Evolutionary conservation across 2,113 vertebrate species (phyloP).

Genomic region (Phalacrocorax brasilianus): DNA sequence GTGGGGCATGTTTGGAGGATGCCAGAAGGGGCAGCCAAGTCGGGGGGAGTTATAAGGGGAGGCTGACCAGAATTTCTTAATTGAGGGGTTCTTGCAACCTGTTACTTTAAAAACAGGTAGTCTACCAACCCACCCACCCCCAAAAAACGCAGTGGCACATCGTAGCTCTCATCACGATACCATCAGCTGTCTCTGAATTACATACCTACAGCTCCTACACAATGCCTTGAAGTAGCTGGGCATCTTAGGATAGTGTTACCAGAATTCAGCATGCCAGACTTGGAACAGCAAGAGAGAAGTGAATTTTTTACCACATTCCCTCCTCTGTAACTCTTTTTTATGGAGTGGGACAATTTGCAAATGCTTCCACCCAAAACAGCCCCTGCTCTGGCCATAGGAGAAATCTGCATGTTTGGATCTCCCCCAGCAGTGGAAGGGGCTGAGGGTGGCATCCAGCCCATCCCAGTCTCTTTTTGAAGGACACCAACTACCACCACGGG

Average conservation of each 20-base stretch:
- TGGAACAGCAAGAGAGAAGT: neutral
- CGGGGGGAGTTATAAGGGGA: neutral
- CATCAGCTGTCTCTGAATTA: neutral
- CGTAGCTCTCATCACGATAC: neutral
- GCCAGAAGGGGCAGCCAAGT: neutral
- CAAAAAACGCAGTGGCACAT: too few relatives aligned
- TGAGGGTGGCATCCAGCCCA: neutral
- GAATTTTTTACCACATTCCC: neutral
- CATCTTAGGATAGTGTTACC: too few relatives aligned
- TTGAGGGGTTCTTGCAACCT: neutral
- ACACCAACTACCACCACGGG: neutral
- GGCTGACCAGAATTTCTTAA: neutral
- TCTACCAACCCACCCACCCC: rapidly evolving
- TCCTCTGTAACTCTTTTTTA: neutral
- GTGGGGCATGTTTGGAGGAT: neutral
- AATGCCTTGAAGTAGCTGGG: neutral
- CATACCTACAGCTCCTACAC: neutral
- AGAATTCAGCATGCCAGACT: neutral
- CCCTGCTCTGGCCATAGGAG: neutral
- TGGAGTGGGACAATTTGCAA: neutral
- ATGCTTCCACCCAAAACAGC: neutral
- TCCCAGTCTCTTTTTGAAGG: neutral
- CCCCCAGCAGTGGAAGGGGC: neutral
- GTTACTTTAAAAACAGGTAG: neutral
- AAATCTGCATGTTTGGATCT: neutral